Conservation (phyloP, 53 echinoderm and acorn worm species). For the Paelopatides confundens region DNA sequence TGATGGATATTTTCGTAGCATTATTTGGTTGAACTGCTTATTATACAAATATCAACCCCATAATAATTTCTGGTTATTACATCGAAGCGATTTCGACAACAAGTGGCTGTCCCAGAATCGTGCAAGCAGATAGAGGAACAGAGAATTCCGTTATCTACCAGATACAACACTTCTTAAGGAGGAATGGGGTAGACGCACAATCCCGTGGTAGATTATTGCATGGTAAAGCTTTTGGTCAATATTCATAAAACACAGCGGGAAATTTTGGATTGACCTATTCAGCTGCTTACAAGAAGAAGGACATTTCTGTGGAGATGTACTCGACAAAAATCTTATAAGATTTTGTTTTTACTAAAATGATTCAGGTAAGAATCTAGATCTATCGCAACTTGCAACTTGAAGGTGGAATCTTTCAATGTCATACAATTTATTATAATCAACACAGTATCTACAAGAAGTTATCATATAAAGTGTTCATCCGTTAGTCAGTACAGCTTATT, state of each 20-base stretch:
- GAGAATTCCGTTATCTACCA: background rate
- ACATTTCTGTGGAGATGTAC: background rate
- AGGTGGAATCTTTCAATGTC: too few relatives aligned
- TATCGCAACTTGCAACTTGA: too few relatives aligned
- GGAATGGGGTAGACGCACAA: background rate
- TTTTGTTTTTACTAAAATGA: too few relatives aligned
- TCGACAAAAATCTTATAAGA: too few relatives aligned
- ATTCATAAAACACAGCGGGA: background rate
- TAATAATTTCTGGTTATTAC: conserved; percentile 41
- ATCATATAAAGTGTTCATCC: too few relatives aligned
- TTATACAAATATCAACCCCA: conserved; percentile 63
- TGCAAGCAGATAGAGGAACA: conserved; percentile 31
- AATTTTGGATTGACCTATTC: conserved; percentile 67
- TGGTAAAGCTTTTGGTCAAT: conserved; percentile 53
- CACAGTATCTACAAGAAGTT: too few relatives aligned
- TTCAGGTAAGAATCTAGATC: too few relatives aligned
- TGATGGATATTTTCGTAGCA: conserved; percentile 64
- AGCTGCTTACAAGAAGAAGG: conserved; percentile 53
- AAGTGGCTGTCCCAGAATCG: background rate
- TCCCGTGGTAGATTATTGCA: background rate
- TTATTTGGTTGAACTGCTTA: conserved; percentile 74
- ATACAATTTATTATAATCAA: too few relatives aligned
- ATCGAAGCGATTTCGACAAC: background rate
- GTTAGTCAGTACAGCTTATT: too few relatives aligned
- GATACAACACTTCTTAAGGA: background rate